phyloP scores from a whole-genome alignment of 2,888 invertebrate species.

The Lasioglossum calceatum region DNA sequence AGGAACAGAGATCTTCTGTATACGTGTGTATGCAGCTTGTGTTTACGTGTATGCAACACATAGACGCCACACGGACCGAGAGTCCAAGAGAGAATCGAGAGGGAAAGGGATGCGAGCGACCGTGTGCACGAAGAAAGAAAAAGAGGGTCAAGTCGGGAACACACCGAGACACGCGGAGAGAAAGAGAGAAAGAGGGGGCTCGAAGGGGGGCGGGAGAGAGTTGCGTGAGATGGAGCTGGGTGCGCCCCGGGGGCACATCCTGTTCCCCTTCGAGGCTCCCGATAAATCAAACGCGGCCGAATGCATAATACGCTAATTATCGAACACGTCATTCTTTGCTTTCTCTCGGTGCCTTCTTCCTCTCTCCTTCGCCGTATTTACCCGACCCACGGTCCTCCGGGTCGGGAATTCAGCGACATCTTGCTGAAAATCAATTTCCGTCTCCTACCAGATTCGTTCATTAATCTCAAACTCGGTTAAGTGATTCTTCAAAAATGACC shows the following conservation, averaged over 20 bases:
- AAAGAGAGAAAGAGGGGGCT: constrained; percentile 14
- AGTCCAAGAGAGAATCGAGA: constrained; percentile 50
- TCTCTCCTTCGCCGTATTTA: constrained; percentile 21
- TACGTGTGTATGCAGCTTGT: background rate
- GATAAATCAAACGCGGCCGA: constrained; percentile 76
- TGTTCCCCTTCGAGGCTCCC: constrained; percentile 72
- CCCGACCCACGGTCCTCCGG: background rate
- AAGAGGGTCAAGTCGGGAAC: constrained; percentile 27
- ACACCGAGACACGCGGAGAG: constrained; percentile 24
- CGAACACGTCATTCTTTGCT: constrained; percentile 70
- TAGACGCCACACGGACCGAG: background rate
- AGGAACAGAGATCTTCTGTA: constrained; percentile 32
- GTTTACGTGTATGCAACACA: background rate
- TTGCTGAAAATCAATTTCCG: background rate
- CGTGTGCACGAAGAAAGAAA: constrained; percentile 1
- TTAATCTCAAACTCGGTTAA: background rate
- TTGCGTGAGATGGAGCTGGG: constrained; percentile 72
- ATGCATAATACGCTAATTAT: constrained; percentile 77
- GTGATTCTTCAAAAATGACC: background rate
- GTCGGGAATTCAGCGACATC: background rate
- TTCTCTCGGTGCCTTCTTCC: constrained; percentile 46
- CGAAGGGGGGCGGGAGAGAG: constrained; percentile 41
- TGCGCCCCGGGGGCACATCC: constrained; percentile 75
- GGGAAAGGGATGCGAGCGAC: constrained; percentile 20
- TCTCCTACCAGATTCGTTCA: background rate